Conservation (phyloP, 1,140 invertebrate genomes). For the Mercenaria mercenaria region DNA sequence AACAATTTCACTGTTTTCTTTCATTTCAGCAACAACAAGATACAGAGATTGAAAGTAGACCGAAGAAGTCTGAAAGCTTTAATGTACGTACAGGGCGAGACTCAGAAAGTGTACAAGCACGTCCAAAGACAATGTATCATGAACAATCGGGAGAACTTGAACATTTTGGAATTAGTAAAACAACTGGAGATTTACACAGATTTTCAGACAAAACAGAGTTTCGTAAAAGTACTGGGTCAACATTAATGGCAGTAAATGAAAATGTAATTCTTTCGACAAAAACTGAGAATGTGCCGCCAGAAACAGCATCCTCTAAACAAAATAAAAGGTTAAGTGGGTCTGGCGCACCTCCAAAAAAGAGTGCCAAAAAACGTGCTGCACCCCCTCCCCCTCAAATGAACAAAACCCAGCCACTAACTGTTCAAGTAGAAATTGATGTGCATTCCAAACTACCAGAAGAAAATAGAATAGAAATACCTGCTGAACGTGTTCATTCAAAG, state of each 20-base stretch:
- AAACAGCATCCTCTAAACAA: constrained; percentile 36
- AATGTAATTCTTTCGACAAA: constrained; percentile 33
- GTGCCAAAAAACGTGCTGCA: constrained; percentile 76
- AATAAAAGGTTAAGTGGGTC: neutral
- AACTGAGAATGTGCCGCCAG: constrained; percentile 23
- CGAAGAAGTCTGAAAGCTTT: constrained; percentile 52
- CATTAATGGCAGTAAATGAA: constrained; percentile 58
- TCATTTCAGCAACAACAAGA: neutral
- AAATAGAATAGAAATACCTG: neutral
- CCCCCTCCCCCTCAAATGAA: constrained; percentile 75
- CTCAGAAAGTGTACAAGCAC: neutral
- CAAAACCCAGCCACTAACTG: constrained; percentile 58
- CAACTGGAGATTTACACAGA: constrained; percentile 52
- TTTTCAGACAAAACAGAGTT: constrained; percentile 17
- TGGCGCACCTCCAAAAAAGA: constrained; percentile 40
- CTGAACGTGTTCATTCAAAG: constrained; percentile 51
- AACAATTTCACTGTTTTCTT: too few species aligned
- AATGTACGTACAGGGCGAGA: neutral
- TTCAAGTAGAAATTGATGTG: constrained; percentile 73
- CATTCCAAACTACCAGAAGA: constrained; percentile 48
- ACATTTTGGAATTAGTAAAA: constrained; percentile 43
- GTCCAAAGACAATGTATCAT: constrained; percentile 81
- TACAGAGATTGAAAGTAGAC: neutral
- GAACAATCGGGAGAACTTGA: constrained; percentile 56
- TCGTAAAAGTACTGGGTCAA: constrained; percentile 52